Conservation (phyloP, 2,113 vertebrate genomes). For the Todiramphus chloris region DNA sequence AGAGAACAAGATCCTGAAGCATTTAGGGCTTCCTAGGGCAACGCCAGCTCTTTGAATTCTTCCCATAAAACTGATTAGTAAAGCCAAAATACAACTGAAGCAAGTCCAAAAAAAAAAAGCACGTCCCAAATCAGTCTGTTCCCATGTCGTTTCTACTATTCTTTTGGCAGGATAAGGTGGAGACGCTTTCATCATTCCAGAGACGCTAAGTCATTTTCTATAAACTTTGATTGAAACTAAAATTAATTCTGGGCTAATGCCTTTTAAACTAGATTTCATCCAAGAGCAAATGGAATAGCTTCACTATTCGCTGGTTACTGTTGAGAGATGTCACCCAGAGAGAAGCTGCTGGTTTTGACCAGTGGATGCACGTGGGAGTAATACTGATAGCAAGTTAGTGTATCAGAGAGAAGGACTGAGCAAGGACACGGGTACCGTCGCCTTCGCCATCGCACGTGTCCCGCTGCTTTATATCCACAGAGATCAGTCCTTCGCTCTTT, state of each 20-base stretch:
- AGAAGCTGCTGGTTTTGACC: neutral
- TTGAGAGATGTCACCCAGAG: neutral
- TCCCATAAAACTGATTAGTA: neutral
- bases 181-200: neutral
- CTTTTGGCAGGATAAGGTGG: slow-evolving; percentile 1
- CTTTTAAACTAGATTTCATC: slow-evolving; percentile 5
- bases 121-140: neutral
- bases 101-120: neutral
- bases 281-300: neutral
- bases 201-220: neutral
- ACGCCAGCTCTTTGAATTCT: neutral
- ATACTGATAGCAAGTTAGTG: neutral
- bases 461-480: neutral
- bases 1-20: neutral
- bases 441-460: neutral
- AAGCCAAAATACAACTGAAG: neutral
- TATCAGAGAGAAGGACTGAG: neutral
- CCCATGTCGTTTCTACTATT: neutral
- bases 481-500: neutral
- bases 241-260: neutral
- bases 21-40: neutral
- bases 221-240: neutral
- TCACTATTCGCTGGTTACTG: neutral
- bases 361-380: neutral
- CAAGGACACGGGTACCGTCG: neutral